These are phyloP conservation scores for Pachycephus smyrnensis DNA, from an alignment of 2,888 invertebrate genomes.

Conservation along the genomic window DNA sequence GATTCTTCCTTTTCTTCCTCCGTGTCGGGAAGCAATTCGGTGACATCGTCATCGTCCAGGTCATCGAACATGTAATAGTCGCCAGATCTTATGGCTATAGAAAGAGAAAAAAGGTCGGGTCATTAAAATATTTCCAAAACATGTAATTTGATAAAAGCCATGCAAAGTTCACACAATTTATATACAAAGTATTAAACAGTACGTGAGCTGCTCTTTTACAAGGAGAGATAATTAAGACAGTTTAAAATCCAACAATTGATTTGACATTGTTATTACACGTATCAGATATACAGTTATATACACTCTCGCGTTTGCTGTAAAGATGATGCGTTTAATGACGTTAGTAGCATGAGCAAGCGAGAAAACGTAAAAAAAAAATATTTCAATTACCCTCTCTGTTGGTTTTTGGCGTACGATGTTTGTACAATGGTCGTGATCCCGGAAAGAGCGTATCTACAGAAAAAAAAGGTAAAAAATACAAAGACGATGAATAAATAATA, in stretches of 20 bases:
- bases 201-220: not conserved
- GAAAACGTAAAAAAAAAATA: conserved; percentile 17
- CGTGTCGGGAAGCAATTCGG: conserved; percentile 73
- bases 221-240: not conserved
- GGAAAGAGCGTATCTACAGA: conserved; percentile 70
- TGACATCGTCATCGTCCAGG: conserved; percentile 82
- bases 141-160: conserved; percentile 28
- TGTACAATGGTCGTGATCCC: conserved; percentile 68
- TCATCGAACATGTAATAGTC: conserved; percentile 99
- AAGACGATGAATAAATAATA: not conserved
- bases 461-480: conserved; percentile 39
- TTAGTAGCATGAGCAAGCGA: not conserved
- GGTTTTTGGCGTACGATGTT: conserved; percentile 67
- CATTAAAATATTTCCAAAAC: not conserved
- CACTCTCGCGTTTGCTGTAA: not conserved
- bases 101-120: conserved; percentile 27
- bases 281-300: not conserved
- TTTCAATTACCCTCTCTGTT: conserved; percentile 70
- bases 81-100: conserved; percentile 93
- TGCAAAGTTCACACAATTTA: conserved; percentile 29
- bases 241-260: not conserved
- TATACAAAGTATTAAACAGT: not conserved
- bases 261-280: not conserved
- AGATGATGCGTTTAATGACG: not conserved
- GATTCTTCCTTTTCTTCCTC: conserved; percentile 72